Evolutionary conservation across 2,113 vertebrate genomes (phyloP).

Genomic region (Nettapus auritus): DNA sequence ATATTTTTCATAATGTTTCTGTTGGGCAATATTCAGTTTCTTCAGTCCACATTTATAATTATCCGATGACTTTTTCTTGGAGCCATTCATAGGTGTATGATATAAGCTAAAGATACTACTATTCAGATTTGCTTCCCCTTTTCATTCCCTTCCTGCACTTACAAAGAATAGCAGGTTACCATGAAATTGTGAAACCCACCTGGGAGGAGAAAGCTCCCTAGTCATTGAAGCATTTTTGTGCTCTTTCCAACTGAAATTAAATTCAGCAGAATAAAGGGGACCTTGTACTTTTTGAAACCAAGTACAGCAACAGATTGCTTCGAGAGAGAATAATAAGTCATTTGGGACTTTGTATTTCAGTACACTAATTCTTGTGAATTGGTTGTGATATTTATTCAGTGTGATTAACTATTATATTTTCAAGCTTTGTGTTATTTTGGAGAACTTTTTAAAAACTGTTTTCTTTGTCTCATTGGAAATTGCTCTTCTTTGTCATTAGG

Average conservation of each 20-base stretch:
- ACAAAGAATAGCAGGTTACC: neutral
- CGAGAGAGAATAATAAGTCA: neutral
- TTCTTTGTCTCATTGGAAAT: neutral
- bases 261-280: neutral
- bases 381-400: neutral
- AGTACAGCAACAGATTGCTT: neutral
- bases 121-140: neutral
- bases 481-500: neutral
- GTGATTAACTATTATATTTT: neutral
- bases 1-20: neutral
- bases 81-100: neutral
- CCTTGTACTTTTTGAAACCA: neutral
- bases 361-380: neutral
- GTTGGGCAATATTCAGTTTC: neutral
- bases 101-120: neutral
- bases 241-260: neutral
- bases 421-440: neutral
- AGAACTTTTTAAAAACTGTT: neutral
- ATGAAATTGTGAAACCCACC: neutral
- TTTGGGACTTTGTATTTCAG: neutral
- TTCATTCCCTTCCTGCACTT: neutral
- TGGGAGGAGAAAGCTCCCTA: neutral
- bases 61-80: neutral
- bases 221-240: neutral
- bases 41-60: neutral